Conservation (phyloP, 2,113 vertebrate species). For the Zootoca vivipara region DNA sequence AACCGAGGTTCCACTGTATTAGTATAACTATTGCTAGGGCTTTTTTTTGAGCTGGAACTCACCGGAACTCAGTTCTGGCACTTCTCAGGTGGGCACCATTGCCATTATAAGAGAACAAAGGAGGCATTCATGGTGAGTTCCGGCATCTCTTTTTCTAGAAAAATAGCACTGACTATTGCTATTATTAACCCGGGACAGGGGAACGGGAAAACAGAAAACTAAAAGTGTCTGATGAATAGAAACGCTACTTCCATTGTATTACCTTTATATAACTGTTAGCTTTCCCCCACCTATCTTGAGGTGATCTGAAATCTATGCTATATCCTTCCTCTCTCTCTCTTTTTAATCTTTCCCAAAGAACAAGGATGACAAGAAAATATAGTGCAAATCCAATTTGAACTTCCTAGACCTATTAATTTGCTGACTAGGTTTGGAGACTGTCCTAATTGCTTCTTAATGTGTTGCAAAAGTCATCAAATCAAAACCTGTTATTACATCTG, state of each 20-base stretch:
- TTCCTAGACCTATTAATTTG: conserved; percentile 51
- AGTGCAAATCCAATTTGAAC: conserved; percentile 36
- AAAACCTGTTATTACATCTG: conserved; percentile 49
- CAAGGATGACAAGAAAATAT: conserved; percentile 27
- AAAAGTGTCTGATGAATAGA: no score
- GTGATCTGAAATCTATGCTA: conserved; percentile 34
- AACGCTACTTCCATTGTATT: neutral
- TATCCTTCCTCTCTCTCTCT: neutral
- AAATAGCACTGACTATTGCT: no score
- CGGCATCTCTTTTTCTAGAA: no score
- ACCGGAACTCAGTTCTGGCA: no score
- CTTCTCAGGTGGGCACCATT: no score
- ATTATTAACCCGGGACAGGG: neutral
- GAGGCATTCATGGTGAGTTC: no score
- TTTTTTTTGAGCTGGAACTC: no score
- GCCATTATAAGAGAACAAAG: no score
- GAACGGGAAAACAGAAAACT: neutral
- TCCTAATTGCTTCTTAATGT: conserved; percentile 63
- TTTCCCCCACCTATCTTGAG: neutral
- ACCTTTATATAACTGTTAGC: conserved; percentile 24
- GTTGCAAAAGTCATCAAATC: conserved; percentile 64
- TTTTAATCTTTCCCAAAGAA: conserved; percentile 29
- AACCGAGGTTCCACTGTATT: no score
- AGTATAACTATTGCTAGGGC: no score
- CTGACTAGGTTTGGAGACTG: conserved; percentile 55